Percentiles rank a stretch among this genome's conserved stretches.
These are phyloP conservation scores for Helostoma temminkii DNA, from an alignment of 2,797 vertebrate genomes.

Conservation along the genomic window DNA sequence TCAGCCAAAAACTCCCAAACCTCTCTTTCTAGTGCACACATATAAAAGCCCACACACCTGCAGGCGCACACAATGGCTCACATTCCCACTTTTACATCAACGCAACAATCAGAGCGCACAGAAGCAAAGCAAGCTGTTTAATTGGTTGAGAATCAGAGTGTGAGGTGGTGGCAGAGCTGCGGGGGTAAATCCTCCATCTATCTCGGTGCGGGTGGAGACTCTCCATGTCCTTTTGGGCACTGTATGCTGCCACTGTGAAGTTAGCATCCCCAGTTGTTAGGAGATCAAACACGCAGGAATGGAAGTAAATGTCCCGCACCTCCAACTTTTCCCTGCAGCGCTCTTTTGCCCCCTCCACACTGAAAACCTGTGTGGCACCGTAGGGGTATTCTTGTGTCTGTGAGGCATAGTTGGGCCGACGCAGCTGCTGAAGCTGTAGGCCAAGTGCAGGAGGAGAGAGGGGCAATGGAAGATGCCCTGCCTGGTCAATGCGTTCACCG, in stretches of 20 bases:
- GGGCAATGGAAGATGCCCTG: conserved; percentile 84
- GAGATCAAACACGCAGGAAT: conserved; percentile 96
- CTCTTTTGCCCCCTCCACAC: conserved; percentile 86
- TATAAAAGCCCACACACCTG: conserved; percentile 36
- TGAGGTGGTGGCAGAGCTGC: conserved; percentile 50
- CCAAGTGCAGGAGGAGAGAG: conserved; percentile 80
- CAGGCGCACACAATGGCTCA: conserved; percentile 38
- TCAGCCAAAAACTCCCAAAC: conserved; percentile 48
- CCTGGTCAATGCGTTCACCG: conserved; percentile 91
- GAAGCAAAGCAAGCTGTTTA: conserved; percentile 72
- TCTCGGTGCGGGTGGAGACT: conserved; percentile 91
- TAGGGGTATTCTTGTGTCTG: conserved; percentile 69
- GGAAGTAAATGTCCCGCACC: conserved; percentile 95
- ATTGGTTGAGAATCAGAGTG: conserved; percentile 33
- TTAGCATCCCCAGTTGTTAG: conserved; percentile 96
- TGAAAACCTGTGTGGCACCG: conserved; percentile 77
- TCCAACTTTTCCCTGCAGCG: conserved; percentile 93
- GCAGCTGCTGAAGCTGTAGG: conserved; percentile 77
- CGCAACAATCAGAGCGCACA: conserved; percentile 71
- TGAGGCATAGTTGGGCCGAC: conserved; percentile 64
- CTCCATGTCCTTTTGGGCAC: conserved; percentile 93
- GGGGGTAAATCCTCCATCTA: conserved; percentile 94
- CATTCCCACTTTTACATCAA: conserved; percentile 43
- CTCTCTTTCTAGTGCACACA: conserved; percentile 64
- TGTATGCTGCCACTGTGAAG: conserved; percentile 93